These are phyloP conservation scores for Coelinius sp. DNA, from an alignment of 2,888 invertebrate species.

Conservation along the genomic window DNA sequence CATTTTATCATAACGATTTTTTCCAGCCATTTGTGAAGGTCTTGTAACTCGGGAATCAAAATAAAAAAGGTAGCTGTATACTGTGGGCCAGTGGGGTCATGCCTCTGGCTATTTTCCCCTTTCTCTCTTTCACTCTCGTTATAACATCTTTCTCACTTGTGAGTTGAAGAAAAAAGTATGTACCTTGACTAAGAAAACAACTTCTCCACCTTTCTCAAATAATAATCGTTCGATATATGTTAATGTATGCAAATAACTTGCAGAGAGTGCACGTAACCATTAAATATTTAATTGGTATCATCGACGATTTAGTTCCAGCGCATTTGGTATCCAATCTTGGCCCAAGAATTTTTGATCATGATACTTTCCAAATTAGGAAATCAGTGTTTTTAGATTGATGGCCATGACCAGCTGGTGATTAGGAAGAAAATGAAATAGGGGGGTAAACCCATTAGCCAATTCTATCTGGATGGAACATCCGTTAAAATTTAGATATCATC, in stretches of 20 bases:
- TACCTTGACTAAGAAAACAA: not conserved
- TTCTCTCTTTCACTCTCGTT: slow-evolving; percentile 8
- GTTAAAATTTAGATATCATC: not conserved
- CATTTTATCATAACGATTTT: slow-evolving; percentile 10
- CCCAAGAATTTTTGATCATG: not conserved
- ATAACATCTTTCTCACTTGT: not conserved
- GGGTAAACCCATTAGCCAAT: not conserved
- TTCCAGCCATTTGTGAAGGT: slow-evolving; percentile 5
- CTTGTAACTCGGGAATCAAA: slow-evolving; percentile 13
- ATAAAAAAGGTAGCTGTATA: slow-evolving; percentile 20
- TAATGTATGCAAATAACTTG: slow-evolving; percentile 43
- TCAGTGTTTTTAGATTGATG: slow-evolving; percentile 8
- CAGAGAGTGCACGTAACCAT: slow-evolving; percentile 42
- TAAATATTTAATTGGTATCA: slow-evolving; percentile 51
- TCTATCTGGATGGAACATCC: not conserved
- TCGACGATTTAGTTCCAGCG: slow-evolving; percentile 38
- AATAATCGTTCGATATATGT: slow-evolving; percentile 28
- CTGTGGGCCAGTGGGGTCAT: not conserved
- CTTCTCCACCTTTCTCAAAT: slow-evolving; percentile 20
- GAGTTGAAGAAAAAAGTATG: not conserved
- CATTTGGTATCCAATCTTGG: slow-evolving; percentile 28
- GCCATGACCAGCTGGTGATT: not conserved
- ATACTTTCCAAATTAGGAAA: slow-evolving; percentile 49
- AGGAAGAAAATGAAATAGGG: not conserved
- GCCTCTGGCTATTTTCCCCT: not conserved